Evolutionary conservation across 2,113 vertebrate genomes (phyloP), one percentile per base, ranked within the genome.

Genomic region (Proterorhinus semilunaris): DNA sequence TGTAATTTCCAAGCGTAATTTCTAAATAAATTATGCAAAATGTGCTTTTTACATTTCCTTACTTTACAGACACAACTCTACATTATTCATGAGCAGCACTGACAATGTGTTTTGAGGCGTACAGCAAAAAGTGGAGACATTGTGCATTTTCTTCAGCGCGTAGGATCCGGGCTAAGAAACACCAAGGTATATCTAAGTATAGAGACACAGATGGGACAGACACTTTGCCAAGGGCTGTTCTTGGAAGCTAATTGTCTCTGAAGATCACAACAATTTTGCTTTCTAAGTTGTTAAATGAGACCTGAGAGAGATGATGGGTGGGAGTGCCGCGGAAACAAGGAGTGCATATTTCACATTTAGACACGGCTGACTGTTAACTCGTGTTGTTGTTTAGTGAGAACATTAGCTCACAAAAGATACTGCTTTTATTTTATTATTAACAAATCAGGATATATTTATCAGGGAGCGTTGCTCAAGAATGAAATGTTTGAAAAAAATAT

Each of bases 221-320:
- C 36, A 50, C 62, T 21, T 44, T 69, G 66, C 76, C 71, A 78
- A 75, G 71, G 62, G 81, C 81, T 82, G 68, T 45, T 63, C 8
- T 70, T 59, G 72, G 83, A 79, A 75, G 69, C 65, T 69, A 66
- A 79, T 53, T 52, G 71, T 76, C 86, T 82, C 84, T 42, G 63
- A 10, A 61, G 81, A 86, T 72, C 69, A 57, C 81, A 72, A 67
- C 65, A 74, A 8, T 27, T 51, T 65, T 71, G 74, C 74, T 50
- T 68, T 81, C 72, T 61, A 69, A 80, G 65, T 80, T 71, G 75
- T 76, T 80, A 86, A 84, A 84, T 68, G 72, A 81, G 80, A 83
- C 71, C 82, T 69, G 74, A 72, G 76, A 74, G 72, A 72, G 74
- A 73, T 47, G 83, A 74, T 46, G 74, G 76, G 83, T 81, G 77